phyloP scores from a whole-genome alignment of 2,888 invertebrate genomes.

The Lymantria dispar region DNA sequence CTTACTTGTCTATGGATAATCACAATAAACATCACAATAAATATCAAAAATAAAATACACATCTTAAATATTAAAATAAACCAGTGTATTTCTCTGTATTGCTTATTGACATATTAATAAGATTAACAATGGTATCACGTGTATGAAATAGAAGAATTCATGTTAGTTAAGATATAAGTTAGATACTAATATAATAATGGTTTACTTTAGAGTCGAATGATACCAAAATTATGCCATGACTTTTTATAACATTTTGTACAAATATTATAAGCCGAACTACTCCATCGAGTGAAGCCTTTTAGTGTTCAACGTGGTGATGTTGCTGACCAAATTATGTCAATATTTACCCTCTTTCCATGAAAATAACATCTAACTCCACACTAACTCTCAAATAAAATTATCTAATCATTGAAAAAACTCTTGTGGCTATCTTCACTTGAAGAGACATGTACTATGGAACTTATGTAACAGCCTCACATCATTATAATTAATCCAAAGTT shows the following conservation, averaged over 20 bases:
- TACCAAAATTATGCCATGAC: constrained; percentile 65
- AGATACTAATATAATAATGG: constrained; percentile 16
- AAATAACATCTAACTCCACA: not conserved
- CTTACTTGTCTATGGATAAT: not conserved
- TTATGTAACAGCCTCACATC: constrained; percentile 22
- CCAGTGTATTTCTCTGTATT: constrained; percentile 16
- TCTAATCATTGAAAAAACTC: constrained; percentile 12
- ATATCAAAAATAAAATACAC: not conserved
- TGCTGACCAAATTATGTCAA: not conserved
- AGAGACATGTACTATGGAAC: constrained; percentile 19
- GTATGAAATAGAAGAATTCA: constrained; percentile 2
- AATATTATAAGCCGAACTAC: constrained; percentile 14
- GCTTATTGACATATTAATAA: constrained; percentile 10
- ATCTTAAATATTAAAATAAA: not conserved
- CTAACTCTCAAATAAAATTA: not conserved
- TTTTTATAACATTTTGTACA: constrained; percentile 67
- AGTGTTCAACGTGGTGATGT: not conserved
- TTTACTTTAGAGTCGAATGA: constrained; percentile 32
- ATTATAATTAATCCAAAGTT: constrained; percentile 72
- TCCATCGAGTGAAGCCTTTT: no score
- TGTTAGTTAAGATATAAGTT: constrained; percentile 2
- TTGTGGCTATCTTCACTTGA: constrained; percentile 35
- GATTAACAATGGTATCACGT: constrained; percentile 11
- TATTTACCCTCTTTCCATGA: no score
- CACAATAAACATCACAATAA: not conserved